Evolutionary conservation across 2,888 invertebrate genomes (phyloP).

Genomic region (Chloromyia formosa): DNA sequence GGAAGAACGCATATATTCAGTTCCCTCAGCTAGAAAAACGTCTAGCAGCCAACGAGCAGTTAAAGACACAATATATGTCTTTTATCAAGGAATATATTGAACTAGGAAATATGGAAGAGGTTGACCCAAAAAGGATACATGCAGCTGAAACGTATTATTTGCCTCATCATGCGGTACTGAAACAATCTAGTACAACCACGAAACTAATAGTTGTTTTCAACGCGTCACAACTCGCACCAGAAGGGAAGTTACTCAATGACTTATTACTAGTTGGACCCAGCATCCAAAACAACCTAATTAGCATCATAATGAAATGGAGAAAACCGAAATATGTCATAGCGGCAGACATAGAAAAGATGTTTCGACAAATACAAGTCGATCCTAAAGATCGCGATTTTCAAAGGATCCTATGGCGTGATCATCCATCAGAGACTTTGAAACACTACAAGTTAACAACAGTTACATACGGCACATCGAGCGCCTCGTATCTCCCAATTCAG

Average conservation of each 20-base stretch:
- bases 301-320: constrained; percentile 39
- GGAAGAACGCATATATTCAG: not conserved
- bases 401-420: constrained; percentile 43
- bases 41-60: not conserved
- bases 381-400: constrained; percentile 39
- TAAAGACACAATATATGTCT: not conserved
- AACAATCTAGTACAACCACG: constrained; percentile 36
- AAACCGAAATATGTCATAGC: constrained; percentile 32
- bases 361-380: constrained; percentile 38
- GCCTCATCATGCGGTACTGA: constrained; percentile 42
- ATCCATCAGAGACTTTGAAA: not conserved
- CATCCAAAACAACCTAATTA: constrained; percentile 39
- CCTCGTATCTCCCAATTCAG: constrained; percentile 41
- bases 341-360: constrained; percentile 47
- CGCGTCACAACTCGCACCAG: not conserved
- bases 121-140: not conserved
- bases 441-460: constrained; percentile 41
- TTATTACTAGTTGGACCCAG: constrained; percentile 30
- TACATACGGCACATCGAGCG: constrained; percentile 41
- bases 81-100: constrained; percentile 9
- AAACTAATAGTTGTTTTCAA: constrained; percentile 43
- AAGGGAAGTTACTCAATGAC: constrained; percentile 33
- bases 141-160: constrained; percentile 30
- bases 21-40: not conserved
- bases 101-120: constrained; percentile 1